Conservation (phyloP, 1,140 invertebrate species). For the Cherax destructor region DNA sequence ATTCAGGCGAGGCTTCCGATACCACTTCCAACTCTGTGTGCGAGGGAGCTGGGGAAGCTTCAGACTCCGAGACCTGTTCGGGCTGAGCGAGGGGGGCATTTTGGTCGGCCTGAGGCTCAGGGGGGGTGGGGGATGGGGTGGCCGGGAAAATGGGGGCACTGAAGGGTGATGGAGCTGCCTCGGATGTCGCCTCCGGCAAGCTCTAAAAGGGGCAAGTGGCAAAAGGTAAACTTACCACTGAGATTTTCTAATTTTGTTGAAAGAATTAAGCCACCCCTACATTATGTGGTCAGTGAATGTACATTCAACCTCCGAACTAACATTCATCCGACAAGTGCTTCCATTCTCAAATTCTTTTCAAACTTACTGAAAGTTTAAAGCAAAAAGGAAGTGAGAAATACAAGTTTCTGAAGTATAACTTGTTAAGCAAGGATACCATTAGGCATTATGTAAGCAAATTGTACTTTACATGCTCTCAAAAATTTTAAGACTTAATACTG, state of each 20-base stretch:
- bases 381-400: constrained; percentile 49
- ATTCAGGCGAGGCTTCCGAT: constrained; percentile 53
- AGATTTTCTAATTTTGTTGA: neutral
- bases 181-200: constrained; percentile 63
- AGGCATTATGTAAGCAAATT: constrained; percentile 22
- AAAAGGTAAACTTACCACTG: constrained; percentile 63
- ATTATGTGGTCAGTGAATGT: constrained; percentile 10
- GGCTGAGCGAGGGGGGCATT: constrained; percentile 67
- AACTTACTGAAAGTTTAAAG: constrained; percentile 34
- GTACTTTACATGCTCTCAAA: constrained; percentile 36
- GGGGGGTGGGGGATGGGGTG: constrained; percentile 66
- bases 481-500: neutral
- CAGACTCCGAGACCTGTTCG: constrained; percentile 69
- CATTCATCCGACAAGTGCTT: constrained; percentile 22
- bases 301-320: constrained; percentile 42
- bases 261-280: constrained; percentile 13
- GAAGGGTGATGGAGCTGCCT: constrained; percentile 61
- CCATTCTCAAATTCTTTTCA: constrained; percentile 24
- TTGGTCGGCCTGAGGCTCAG: constrained; percentile 64
- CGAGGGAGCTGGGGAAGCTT: constrained; percentile 62
- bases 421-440: constrained; percentile 17
- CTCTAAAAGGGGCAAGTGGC: constrained; percentile 67
- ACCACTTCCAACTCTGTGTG: constrained; percentile 60
- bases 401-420: constrained; percentile 30
- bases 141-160: constrained; percentile 59